Percentiles rank a stretch among this genome's conserved stretches.
Conservation (phyloP, 1,140 invertebrate genomes). For the Papilio xuthus region DNA sequence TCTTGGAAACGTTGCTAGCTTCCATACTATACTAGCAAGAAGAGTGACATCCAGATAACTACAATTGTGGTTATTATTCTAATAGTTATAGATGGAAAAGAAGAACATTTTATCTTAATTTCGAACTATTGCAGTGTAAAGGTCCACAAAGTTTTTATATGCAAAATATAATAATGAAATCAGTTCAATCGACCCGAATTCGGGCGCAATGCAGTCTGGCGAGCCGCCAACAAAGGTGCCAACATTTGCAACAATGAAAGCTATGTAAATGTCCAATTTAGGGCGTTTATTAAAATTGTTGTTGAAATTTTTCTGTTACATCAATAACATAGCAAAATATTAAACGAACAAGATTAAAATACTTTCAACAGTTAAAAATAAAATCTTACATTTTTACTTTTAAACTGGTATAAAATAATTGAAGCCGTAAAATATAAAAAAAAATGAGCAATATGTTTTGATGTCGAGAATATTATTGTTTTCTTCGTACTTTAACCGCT, state of each 20-base stretch:
- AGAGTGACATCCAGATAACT: no score
- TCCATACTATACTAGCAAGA: no score
- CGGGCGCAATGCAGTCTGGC: slow-evolving; percentile 14
- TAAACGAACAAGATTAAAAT: no score
- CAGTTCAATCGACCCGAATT: neutral
- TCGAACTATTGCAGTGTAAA: neutral
- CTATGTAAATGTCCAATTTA: slow-evolving; percentile 17
- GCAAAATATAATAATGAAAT: neutral
- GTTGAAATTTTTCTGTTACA: slow-evolving; percentile 1
- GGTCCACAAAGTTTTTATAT: neutral
- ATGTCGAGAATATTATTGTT: no score
- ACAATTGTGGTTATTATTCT: no score
- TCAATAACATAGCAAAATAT: neutral
- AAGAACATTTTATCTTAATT: neutral
- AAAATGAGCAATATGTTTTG: no score
- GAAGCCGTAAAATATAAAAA: no score
- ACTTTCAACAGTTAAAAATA: no score
- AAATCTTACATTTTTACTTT: no score
- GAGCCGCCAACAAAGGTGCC: neutral
- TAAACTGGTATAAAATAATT: no score
- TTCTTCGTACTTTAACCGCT: neutral
- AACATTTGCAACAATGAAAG: neutral
- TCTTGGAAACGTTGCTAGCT: no score
- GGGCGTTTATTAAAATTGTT: neutral
- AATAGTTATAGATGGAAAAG: no score